Percentiles rank a stretch among this genome's conserved stretches.
Evolutionary conservation across 2,113 vertebrate genomes (phyloP).

Genomic region (Ictalurus punctatus): DNA sequence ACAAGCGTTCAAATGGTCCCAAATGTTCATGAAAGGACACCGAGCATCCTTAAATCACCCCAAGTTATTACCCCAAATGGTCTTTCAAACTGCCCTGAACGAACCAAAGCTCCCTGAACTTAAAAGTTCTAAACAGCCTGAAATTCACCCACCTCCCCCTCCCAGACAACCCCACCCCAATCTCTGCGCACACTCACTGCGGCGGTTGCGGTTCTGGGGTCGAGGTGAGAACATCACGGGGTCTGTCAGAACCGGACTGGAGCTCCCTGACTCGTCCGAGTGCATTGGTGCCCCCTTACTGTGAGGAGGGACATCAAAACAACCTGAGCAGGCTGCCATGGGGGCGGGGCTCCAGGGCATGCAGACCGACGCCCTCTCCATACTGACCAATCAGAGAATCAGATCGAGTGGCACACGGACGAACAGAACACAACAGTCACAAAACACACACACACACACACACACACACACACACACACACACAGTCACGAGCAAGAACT

Average conservation of each 20-base stretch:
- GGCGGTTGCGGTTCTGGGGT: slow-evolving; percentile 61
- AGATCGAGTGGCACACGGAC: slow-evolving; percentile 56
- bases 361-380: slow-evolving; percentile 67
- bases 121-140: not conserved
- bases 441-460: slow-evolving; percentile 50
- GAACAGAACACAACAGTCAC: slow-evolving; percentile 44
- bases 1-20: not conserved
- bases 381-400: slow-evolving; percentile 64
- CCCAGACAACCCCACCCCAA: too few species aligned
- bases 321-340: slow-evolving; percentile 77
- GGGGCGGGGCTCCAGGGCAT: slow-evolving; percentile 70
- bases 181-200: slow-evolving; percentile 71
- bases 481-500: slow-evolving; percentile 29
- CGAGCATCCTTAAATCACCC: not conserved
- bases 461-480: slow-evolving; percentile 50
- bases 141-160: not conserved
- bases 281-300: slow-evolving; percentile 78
- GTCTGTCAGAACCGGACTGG: slow-evolving; percentile 71
- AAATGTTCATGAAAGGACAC: not conserved
- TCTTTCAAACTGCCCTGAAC: not conserved
- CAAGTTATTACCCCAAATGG: not conserved
- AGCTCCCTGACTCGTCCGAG: slow-evolving; percentile 65
- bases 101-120: not conserved
- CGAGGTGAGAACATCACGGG: slow-evolving; percentile 71
- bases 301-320: slow-evolving; percentile 77